phyloP scores from a whole-genome alignment of 2,797 vertebrate genomes.

The Pipistrellus nathusii region DNA sequence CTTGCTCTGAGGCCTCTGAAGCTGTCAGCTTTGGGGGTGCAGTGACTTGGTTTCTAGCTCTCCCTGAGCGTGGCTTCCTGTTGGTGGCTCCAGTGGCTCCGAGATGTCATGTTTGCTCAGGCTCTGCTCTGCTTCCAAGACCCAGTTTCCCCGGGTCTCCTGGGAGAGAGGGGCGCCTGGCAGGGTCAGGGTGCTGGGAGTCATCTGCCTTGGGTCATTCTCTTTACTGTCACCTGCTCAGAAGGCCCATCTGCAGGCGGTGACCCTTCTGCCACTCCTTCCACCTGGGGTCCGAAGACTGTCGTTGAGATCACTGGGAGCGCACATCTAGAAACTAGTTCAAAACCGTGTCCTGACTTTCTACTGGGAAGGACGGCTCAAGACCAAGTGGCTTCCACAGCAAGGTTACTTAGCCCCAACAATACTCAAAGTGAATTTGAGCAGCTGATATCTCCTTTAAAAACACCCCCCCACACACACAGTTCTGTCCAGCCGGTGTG shows the following conservation, averaged over 20 bases:
- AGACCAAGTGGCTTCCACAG: conserved; percentile 37
- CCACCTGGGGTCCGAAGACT: neutral
- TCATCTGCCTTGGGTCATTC: neutral
- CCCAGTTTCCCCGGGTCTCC: neutral
- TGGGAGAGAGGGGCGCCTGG: neutral
- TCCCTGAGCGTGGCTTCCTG: neutral
- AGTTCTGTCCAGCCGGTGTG: neutral
- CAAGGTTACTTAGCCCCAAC: conserved; percentile 58
- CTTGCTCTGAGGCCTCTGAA: neutral
- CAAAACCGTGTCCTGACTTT: conserved; percentile 42
- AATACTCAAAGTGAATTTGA: conserved; percentile 57
- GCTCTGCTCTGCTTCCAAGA: neutral
- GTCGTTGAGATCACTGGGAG: neutral
- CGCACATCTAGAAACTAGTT: conserved; percentile 20
- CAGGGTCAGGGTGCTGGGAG: neutral
- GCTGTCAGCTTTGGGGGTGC: neutral
- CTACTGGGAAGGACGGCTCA: conserved; percentile 33
- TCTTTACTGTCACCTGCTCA: neutral
- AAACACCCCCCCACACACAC: neutral
- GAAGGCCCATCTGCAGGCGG: neutral
- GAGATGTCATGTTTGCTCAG: neutral
- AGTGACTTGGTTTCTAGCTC: neutral
- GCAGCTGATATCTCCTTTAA: conserved; percentile 28
- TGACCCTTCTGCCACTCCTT: neutral
- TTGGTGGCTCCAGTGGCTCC: neutral